Base-by-base conservation (phyloP, 2,113 vertebrate genomes). In the Macroglossus sobrinus region DNA sequence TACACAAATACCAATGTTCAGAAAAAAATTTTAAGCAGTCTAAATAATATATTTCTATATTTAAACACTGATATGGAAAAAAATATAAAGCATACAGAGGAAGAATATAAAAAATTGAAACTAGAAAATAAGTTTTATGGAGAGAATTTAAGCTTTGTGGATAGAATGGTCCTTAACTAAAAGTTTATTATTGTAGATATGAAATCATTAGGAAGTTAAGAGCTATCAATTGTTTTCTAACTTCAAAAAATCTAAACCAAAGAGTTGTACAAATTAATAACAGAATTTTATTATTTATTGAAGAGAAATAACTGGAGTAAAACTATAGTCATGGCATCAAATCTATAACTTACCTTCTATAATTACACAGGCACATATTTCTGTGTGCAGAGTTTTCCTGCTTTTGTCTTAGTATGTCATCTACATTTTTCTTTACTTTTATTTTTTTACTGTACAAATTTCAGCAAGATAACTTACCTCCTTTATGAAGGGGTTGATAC, bases 61-160 rank as follows among this genome's bases (percentile, higher is more conserved):
- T 88, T 91, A 71, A 94, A 91, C 21, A 86, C 35, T 38, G n/a
- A 40, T 33, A 74, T 7, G 21, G 38, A 90, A 66, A 76, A 93
- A 93, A 72, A 13, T 57, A 82, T n/a, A 89, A 95, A 80, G 33
- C 28, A 95, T 2, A 87, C 26, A 68, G 26, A 75, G 61, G 10
- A 86, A 94, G 35, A 96, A 84, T n/a, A 45, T 15, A 18, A 82
- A 78, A 76, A 95, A 88, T 74, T 88, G 68, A 91, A 89, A 95
- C 35, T 35, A 6, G 24, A 84, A 66, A 75, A 87, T 28, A 96
- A 88, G 75, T 86, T n/a, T 38, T 66, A 85, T 35, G 13, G 40
- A 45, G 9, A 3, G 93, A 84, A 86, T 85, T 80, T 61, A 84
- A 93, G 26, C 19, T 94, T 78, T 93, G 19, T 30, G 11, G 86